Conservation (phyloP, 2,113 vertebrate genomes). For the Acanthisitta chloris region DNA sequence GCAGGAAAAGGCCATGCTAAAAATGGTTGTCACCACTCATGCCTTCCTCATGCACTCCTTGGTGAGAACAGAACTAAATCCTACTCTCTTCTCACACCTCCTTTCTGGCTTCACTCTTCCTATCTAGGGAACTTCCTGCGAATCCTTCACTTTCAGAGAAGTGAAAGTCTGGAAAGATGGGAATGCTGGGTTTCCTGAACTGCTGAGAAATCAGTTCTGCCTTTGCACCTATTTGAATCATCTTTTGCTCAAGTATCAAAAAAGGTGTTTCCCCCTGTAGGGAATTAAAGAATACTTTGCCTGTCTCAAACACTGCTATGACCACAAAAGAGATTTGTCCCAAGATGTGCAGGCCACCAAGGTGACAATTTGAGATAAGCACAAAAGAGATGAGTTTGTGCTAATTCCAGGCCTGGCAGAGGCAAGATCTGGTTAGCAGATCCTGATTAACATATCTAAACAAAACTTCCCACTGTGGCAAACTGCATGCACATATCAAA, state of each 20-base stretch:
- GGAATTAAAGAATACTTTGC: no score
- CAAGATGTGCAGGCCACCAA: no score
- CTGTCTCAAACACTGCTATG: no score
- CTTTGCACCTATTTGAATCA: neutral
- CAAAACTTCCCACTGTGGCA: no score
- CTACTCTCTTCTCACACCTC: neutral
- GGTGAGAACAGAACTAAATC: neutral
- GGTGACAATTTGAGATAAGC: no score
- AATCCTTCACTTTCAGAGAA: neutral
- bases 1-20: neutral
- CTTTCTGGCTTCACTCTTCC: neutral
- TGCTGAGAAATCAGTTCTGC: neutral
- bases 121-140: neutral
- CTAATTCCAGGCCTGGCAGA: no score
- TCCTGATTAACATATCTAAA: no score
- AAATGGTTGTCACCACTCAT: neutral
- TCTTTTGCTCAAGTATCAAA: neutral
- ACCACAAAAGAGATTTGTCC: no score
- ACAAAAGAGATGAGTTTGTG: no score
- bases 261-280: accelerated
- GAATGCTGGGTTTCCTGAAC: neutral
- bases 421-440: no score
- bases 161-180: neutral
- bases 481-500: no score
- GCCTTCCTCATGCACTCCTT: neutral